Evolutionary conservation across 1,140 invertebrate species (phyloP).

Genomic region (Sminthurinus signatus): DNA sequence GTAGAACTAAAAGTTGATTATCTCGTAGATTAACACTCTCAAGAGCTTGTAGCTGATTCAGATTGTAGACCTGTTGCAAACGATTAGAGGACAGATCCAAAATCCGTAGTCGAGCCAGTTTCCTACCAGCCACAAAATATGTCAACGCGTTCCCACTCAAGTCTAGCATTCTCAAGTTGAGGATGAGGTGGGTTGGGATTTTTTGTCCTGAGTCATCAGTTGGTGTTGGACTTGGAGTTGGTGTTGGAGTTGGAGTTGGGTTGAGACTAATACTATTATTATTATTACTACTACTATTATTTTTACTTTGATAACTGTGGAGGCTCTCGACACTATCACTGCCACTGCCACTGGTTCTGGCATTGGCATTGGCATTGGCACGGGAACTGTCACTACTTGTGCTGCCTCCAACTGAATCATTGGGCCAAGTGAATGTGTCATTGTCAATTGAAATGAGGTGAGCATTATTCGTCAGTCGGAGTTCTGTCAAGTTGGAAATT

Average conservation of each 20-base stretch:
- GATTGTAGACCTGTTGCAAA: slow-evolving; percentile 44
- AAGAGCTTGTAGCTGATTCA: slow-evolving; percentile 18
- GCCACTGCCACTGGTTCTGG: background rate
- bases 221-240: too few species aligned
- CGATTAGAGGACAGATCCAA: slow-evolving; percentile 49
- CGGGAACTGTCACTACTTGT: background rate
- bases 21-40: slow-evolving; percentile 37
- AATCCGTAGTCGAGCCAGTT: slow-evolving; percentile 44
- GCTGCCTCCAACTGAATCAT: background rate
- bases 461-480: slow-evolving; percentile 21
- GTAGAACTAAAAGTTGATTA: slow-evolving; percentile 30
- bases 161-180: slow-evolving; percentile 27
- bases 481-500: slow-evolving; percentile 29
- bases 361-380: background rate
- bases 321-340: too few species aligned
- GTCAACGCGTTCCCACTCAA: slow-evolving; percentile 33
- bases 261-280: too few species aligned
- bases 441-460: slow-evolving; percentile 25
- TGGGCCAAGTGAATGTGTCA: slow-evolving; percentile 20
- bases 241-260: too few species aligned
- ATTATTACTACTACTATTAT: too few species aligned
- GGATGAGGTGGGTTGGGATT: too few species aligned
- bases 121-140: slow-evolving; percentile 27
- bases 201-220: too few species aligned
- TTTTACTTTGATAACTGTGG: too few species aligned